A percentile compares a stretch with the other conserved stretches of the same genome.
Evolutionary conservation across 53 echinoderm and acorn worm species (phyloP).

Genomic region (Temnopleurus reevesii): DNA sequence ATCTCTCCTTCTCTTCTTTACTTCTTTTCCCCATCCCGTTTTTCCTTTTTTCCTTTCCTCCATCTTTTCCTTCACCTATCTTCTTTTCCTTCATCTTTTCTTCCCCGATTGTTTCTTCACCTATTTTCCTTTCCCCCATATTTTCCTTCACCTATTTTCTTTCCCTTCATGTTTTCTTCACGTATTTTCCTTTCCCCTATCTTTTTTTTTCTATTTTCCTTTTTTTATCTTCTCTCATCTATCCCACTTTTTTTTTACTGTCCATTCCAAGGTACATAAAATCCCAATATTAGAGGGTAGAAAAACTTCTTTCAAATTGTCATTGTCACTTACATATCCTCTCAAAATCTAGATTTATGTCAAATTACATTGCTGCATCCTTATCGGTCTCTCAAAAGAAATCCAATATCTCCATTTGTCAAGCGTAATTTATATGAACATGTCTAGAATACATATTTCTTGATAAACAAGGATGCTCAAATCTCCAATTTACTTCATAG

Average conservation of each 20-base stretch:
- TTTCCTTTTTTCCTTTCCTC: too few species aligned
- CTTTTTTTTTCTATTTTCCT: not conserved
- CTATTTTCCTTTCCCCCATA: too few species aligned
- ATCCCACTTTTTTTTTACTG: not conserved
- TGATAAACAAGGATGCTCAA: not conserved
- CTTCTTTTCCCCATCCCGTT: too few species aligned
- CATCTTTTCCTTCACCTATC: too few species aligned
- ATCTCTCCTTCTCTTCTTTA: too few species aligned
- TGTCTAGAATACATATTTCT: not conserved
- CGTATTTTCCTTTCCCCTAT: too few species aligned
- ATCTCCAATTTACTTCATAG: constrained; percentile 11
- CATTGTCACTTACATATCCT: not conserved
- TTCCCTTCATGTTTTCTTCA: too few species aligned
- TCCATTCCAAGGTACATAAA: not conserved
- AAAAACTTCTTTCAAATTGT: too few species aligned
- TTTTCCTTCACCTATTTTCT: too few species aligned
- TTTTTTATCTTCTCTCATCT: not conserved
- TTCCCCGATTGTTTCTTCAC: too few species aligned
- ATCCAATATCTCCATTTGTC: not conserved
- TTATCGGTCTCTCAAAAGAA: not conserved
- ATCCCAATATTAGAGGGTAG: too few species aligned
- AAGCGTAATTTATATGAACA: not conserved
- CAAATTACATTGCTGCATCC: not conserved
- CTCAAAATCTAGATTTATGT: not conserved
- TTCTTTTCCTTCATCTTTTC: too few species aligned